Conservation (phyloP, 2,113 vertebrate species). For the Bombycilla garrulus region DNA sequence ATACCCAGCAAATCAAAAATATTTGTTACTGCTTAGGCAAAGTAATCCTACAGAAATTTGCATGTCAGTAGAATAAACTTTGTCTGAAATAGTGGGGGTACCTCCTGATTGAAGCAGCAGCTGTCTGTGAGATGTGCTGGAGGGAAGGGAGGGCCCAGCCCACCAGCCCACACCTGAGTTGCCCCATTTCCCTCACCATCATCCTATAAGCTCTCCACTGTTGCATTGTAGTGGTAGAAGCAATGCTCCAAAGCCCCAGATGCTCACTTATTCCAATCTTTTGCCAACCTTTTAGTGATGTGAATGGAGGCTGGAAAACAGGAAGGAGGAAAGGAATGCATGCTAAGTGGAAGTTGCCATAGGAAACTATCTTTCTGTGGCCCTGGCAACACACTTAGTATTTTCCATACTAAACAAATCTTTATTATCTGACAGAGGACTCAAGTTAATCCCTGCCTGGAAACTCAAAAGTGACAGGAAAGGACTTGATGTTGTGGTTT, state of each 20-base stretch:
- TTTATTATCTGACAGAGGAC: neutral
- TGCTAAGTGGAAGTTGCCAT: neutral
- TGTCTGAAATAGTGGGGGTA: neutral
- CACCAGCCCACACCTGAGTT: neutral
- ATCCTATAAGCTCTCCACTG: neutral
- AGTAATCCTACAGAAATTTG: slow-evolving; percentile 14
- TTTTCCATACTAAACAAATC: neutral
- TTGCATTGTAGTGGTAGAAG: neutral
- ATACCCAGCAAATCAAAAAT: slow-evolving; percentile 53
- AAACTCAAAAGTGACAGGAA: neutral
- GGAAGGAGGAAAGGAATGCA: neutral
- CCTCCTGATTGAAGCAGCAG: neutral
- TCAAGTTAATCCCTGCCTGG: neutral
- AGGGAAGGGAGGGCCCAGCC: neutral
- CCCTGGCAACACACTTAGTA: neutral
- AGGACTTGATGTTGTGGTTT: neutral
- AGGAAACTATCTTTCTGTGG: neutral
- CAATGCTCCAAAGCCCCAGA: neutral
- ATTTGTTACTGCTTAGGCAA: slow-evolving; percentile 5
- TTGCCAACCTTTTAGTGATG: neutral
- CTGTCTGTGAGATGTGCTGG: neutral
- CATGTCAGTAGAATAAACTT: neutral
- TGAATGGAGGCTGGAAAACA: neutral
- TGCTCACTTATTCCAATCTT: neutral
- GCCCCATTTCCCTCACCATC: neutral